Percentiles rank a stretch among this genome's conserved stretches.
Conservation (phyloP, 2,113 vertebrate species). For the Percopsis transmontana region DNA sequence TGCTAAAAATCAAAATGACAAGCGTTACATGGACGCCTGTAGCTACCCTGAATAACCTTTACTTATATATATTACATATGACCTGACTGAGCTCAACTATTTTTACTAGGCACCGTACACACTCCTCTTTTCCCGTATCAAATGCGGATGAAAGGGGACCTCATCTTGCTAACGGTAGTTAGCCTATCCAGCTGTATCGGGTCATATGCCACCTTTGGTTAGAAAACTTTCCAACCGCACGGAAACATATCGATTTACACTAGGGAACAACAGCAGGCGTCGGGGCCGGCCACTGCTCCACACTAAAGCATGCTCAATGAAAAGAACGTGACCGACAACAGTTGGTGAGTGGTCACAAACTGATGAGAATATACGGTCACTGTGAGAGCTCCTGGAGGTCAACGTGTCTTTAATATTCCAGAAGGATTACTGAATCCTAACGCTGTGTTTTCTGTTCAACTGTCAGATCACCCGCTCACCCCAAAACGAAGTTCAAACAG, state of each 20-base stretch:
- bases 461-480: no score
- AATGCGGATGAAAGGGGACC: conserved; percentile 65
- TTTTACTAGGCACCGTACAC: conserved; percentile 45
- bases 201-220: conserved; percentile 72
- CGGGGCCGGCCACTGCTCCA: conserved; percentile 20
- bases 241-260: conserved; percentile 73
- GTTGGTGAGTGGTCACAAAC: conserved; percentile 7
- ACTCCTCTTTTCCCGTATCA: conserved; percentile 56
- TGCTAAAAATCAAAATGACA: no score
- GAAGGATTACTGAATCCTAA: no score
- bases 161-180: conserved; percentile 61
- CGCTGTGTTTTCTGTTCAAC: no score
- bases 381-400: no score
- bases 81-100: conserved; percentile 53
- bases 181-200: conserved; percentile 61
- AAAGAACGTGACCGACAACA: conserved; percentile 58
- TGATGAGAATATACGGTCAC: neutral
- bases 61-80: conserved; percentile 53
- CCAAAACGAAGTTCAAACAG: neutral
- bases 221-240: conserved; percentile 67
- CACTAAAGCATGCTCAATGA: conserved; percentile 51
- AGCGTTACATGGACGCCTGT: neutral
- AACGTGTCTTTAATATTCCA: no score
- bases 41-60: conserved; percentile 26
- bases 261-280: conserved; percentile 54